phyloP scores from a whole-genome alignment of 2,888 invertebrate species.

The Microctonus hyperodae region DNA sequence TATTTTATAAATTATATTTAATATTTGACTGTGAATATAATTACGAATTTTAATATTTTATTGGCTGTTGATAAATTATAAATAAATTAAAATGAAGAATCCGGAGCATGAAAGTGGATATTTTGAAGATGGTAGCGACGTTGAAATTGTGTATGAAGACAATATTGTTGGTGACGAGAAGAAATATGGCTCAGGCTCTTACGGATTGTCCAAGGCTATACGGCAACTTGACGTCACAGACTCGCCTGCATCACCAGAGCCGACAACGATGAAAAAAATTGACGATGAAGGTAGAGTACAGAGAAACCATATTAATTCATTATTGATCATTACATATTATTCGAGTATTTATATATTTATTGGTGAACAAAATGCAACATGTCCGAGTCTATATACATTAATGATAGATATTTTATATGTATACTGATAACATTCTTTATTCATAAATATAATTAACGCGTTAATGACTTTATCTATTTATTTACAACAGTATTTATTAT shows the following conservation, averaged over 20 bases:
- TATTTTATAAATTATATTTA: neutral
- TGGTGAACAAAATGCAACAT: no score
- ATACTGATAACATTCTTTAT: no score
- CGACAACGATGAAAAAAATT: slow-evolving; percentile 37
- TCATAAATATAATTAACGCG: no score
- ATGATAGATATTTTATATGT: no score
- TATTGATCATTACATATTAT: neutral
- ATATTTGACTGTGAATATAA: neutral
- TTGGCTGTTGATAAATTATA: neutral
- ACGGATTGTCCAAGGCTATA: slow-evolving; percentile 49
- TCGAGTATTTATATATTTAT: no score
- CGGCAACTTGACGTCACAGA: slow-evolving; percentile 50
- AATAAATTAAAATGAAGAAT: slow-evolving; percentile 62
- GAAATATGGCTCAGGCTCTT: slow-evolving; percentile 43
- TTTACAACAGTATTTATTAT: no score
- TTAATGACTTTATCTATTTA: no score
- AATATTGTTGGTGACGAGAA: slow-evolving; percentile 35
- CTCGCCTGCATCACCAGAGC: slow-evolving; percentile 51
- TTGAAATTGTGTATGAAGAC: slow-evolving; percentile 49
- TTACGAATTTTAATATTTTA: neutral
- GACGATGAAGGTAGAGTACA: slow-evolving; percentile 40
- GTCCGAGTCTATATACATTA: no score
- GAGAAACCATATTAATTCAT: neutral
- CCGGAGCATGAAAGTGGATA: slow-evolving; percentile 84
- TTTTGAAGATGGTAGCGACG: slow-evolving; percentile 75